Percentiles rank a stretch among this genome's conserved stretches.
Evolutionary conservation across 2,888 invertebrate species (phyloP).

Genomic region (Nomada ruficornis): DNA sequence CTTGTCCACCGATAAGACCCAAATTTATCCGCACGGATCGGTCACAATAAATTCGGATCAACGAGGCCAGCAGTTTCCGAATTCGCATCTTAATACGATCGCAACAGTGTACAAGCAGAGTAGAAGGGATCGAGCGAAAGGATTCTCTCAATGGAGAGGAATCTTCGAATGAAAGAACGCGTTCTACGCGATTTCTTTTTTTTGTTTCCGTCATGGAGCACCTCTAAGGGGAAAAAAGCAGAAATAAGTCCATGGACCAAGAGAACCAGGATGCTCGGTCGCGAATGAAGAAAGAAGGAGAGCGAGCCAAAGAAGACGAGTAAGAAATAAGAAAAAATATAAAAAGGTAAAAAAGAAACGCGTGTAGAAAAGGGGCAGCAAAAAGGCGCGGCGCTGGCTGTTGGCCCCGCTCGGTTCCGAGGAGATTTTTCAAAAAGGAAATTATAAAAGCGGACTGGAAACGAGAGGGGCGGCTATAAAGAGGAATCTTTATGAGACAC

Average conservation of each 20-base stretch:
- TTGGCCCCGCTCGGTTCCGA: constrained; percentile 33
- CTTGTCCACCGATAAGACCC: constrained; percentile 45
- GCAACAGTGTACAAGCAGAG: constrained; percentile 53
- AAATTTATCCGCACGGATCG: constrained; percentile 58
- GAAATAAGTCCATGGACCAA: not conserved
- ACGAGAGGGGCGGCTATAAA: constrained; percentile 83
- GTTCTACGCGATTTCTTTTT: constrained; percentile 38
- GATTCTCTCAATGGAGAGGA: constrained; percentile 63
- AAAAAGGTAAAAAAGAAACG: not conserved
- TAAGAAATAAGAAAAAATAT: not conserved
- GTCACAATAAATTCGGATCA: constrained; percentile 68
- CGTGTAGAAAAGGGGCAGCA: not conserved
- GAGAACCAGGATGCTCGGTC: constrained; percentile 17
- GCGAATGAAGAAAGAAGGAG: constrained; percentile 17
- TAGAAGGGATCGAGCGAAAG: constrained; percentile 16
- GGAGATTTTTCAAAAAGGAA: constrained; percentile 82
- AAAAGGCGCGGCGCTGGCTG: constrained; percentile 12
- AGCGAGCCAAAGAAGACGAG: not conserved
- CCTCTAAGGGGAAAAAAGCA: constrained; percentile 10
- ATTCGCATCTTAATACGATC: constrained; percentile 64
- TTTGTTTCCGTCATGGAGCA: constrained; percentile 28
- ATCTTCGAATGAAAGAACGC: constrained; percentile 59
- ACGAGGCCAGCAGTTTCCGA: constrained; percentile 36
- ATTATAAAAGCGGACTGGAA: constrained; percentile 83
- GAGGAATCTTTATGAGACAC: constrained; percentile 83